A percentile compares a stretch with the other conserved stretches of the same genome.
Conservation (phyloP, 2,888 invertebrate genomes). For the Helobdella robusta region DNA sequence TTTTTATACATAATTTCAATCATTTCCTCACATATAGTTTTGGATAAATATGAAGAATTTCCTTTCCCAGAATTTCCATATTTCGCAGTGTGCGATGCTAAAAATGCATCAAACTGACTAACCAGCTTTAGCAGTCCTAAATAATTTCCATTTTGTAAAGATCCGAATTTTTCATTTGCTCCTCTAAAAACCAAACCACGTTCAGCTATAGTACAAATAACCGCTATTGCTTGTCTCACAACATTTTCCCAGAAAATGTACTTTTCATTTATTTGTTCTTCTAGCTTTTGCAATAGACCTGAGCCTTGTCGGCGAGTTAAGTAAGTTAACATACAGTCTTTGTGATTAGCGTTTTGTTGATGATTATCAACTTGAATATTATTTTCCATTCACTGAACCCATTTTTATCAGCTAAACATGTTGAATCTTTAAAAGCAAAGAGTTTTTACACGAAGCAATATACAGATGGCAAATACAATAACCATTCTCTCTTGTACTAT, state of each 20-base stretch:
- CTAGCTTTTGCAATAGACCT: slow-evolving; percentile 1
- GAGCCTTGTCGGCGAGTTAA: slow-evolving; percentile 4
- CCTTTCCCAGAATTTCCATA: slow-evolving; percentile 3
- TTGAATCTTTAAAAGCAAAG: not conserved
- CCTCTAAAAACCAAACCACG: slow-evolving; percentile 4
- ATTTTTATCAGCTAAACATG: not conserved
- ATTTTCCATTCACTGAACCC: slow-evolving; percentile 1
- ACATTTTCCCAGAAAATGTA: not conserved
- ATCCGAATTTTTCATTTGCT: not conserved
- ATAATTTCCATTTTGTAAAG: slow-evolving; percentile 2
- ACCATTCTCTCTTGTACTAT: too few species aligned
- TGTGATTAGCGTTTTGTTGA: not conserved
- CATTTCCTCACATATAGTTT: not conserved
- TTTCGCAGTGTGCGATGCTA: slow-evolving; percentile 3
- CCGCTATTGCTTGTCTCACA: slow-evolving; percentile 1
- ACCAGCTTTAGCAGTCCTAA: slow-evolving; percentile 4
- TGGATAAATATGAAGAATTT: not conserved
- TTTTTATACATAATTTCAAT: not conserved
- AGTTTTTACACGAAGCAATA: not conserved
- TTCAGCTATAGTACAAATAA: slow-evolving; percentile 3
- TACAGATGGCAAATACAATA: slow-evolving; percentile 3
- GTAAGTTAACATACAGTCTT: slow-evolving; percentile 1
- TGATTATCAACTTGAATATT: not conserved
- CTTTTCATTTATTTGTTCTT: slow-evolving; percentile 2
- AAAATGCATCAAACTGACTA: not conserved